Evolutionary conservation across 2,797 vertebrate genomes (phyloP).

Genomic region (Brotula barbata): DNA sequence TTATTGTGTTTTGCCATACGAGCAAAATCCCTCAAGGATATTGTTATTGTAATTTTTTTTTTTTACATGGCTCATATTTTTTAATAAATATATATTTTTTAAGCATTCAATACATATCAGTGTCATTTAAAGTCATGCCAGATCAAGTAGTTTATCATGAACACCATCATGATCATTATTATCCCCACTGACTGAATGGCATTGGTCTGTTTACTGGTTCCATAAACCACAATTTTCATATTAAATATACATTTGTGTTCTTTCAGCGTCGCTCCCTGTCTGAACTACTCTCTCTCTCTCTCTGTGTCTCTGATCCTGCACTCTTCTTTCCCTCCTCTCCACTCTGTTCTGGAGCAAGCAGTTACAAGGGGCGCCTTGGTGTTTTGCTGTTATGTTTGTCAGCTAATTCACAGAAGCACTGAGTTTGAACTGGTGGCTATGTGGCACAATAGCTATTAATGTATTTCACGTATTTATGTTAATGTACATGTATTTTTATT

Average conservation of each 20-base stretch:
- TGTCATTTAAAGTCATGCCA: conserved; percentile 32
- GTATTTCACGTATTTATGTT: no score
- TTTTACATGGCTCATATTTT: no score
- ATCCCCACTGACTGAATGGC: conserved; percentile 5
- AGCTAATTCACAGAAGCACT: conserved; percentile 29
- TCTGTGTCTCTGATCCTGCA: conserved; percentile 72
- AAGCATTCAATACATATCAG: conserved; percentile 16
- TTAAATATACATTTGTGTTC: conserved; percentile 37
- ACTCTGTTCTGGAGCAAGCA: conserved; percentile 80
- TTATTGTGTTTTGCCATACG: conserved; percentile 47
- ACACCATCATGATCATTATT: background rate
- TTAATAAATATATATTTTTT: no score
- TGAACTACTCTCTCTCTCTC: conserved; percentile 58
- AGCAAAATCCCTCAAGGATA: conserved; percentile 22
- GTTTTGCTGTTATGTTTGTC: conserved; percentile 75
- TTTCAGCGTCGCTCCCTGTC: conserved; percentile 44
- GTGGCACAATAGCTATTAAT: background rate
- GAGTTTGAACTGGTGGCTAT: background rate
- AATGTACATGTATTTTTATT: no score
- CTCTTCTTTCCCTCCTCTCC: conserved; percentile 71
- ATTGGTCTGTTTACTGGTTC: background rate
- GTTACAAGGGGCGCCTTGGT: conserved; percentile 69
- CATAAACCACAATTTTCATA: conserved; percentile 27
- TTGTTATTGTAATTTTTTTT: no score
- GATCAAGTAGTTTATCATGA: conserved; percentile 7